phyloP scores from a whole-genome alignment of 2,797 vertebrate genomes.

The Otolemur crassicaudatus region DNA sequence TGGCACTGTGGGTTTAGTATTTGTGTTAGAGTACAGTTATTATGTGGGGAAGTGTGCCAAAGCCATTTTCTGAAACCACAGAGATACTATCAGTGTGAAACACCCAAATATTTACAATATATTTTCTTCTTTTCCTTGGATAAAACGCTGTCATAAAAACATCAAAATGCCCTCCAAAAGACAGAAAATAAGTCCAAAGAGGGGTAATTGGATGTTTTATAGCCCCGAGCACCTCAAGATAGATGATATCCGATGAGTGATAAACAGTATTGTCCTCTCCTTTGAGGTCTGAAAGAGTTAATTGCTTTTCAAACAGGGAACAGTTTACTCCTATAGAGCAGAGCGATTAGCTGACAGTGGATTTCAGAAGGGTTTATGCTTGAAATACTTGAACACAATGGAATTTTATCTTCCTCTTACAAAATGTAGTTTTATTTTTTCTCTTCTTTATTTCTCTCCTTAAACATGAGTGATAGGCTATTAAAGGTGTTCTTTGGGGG shows the following conservation, averaged over 20 bases:
- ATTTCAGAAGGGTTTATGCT: constrained; percentile 68
- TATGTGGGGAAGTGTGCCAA: constrained; percentile 58
- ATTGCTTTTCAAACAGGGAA: constrained; percentile 69
- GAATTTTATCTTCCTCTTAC: constrained; percentile 71
- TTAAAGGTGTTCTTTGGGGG: constrained; percentile 59
- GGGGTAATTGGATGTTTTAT: constrained; percentile 57
- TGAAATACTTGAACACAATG: constrained; percentile 42
- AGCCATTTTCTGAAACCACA: constrained; percentile 58
- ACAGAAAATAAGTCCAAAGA: constrained; percentile 62
- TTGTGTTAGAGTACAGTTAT: constrained; percentile 31
- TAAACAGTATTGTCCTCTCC: constrained; percentile 43
- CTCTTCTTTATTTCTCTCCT: constrained; percentile 65
- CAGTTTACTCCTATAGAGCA: constrained; percentile 48
- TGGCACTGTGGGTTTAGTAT: not conserved
- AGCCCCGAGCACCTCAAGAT: constrained; percentile 41
- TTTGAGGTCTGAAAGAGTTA: constrained; percentile 77
- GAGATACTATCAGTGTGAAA: constrained; percentile 70
- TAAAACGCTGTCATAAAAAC: constrained; percentile 69
- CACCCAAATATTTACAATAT: constrained; percentile 65
- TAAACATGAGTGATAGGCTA: constrained; percentile 74
- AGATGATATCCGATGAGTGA: constrained; percentile 33
- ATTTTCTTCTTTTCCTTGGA: constrained; percentile 53
- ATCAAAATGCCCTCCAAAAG: constrained; percentile 62
- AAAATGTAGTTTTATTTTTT: constrained; percentile 59
- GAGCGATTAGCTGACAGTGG: constrained; percentile 47